These are phyloP conservation scores for Drosophila diplacantha DNA, from an alignment of 2,888 invertebrate species.

Conservation along the genomic window DNA sequence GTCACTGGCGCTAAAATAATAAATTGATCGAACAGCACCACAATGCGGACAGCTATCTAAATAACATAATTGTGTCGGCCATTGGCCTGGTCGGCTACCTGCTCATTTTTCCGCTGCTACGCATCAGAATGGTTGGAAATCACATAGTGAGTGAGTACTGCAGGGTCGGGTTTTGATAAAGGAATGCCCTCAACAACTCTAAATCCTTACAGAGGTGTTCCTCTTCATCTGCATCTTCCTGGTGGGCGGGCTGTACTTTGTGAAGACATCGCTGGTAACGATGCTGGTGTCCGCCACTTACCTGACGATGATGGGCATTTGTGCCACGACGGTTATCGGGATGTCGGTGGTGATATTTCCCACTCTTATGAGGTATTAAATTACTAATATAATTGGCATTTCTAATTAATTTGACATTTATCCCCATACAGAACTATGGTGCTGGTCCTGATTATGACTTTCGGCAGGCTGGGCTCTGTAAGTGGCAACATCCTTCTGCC, in stretches of 20 bases:
- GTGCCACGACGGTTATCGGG: conserved; percentile 65
- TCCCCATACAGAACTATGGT: conserved; percentile 82
- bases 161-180: neutral
- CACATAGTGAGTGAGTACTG: conserved; percentile 61
- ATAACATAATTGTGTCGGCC: conserved; percentile 57
- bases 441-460: conserved; percentile 84
- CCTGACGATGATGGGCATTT: conserved; percentile 73
- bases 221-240: conserved; percentile 78
- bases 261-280: conserved; percentile 78
- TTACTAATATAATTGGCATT: neutral
- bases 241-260: conserved; percentile 80
- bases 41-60: conserved; percentile 40
- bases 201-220: conserved; percentile 70
- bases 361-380: conserved; percentile 69
- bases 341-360: conserved; percentile 70
- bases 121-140: conserved; percentile 42
- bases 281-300: conserved; percentile 80
- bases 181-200: neutral
- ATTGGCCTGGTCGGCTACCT: conserved; percentile 50
- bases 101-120: conserved; percentile 44
- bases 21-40: conserved; percentile 36
- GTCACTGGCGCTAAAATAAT: conserved; percentile 51
- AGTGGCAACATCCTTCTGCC: conserved; percentile 85
- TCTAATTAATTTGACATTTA: neutral
- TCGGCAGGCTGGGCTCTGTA: conserved; percentile 84